Evolutionary conservation across 2,888 invertebrate genomes (phyloP), one percentile per base, ranked within the genome.

Genomic region (Ischnura elegans): DNA sequence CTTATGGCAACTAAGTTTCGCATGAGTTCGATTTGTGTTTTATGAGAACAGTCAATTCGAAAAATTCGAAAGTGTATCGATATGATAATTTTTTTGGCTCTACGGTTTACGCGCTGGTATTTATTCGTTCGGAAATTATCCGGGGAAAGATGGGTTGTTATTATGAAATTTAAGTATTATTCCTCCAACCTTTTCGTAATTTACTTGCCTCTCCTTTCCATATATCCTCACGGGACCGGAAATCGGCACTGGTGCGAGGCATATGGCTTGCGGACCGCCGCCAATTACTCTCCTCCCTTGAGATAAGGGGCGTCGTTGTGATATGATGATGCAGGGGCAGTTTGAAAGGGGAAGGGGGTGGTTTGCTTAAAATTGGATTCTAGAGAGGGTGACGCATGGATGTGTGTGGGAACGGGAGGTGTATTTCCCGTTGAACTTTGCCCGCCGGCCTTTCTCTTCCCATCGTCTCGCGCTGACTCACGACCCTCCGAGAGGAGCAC

Each of bases 361-460:
- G 8, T 76, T 76, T 10, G 36, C 36, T 76, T 76, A 36, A 76
- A 76, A 76, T 76, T 76, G 36, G 36, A 36, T 36, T 36, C 36
- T 0, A 36, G 76, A 3, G 76, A 36, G 76, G 16, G 76, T 76
- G 76, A 76, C 76, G 76, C 76, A 76, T n/a, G 29, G 10, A 2
- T 76, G 36, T 76, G 76, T 10, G 76, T 36, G 36, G 29, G 76
- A 36, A 36, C 29, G 36, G 29, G 76, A 36, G 29, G 76, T 76
- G 29, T 76, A 76, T 36, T 76, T 76, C 36, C 76, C 76, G 76
- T 76, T 36, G 76, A 76, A 76, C 36, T n/a, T n/a, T 76, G 61
- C 76, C 76, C 29, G 36, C n/a, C 36, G 29, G 76, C 36, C 76
- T 19, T 19, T 76, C 36, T 36, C 36, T 76, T 10, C 5, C 36